These are phyloP conservation scores for Apamea anceps DNA, from an alignment of 2,888 invertebrate species.

Conservation along the genomic window DNA sequence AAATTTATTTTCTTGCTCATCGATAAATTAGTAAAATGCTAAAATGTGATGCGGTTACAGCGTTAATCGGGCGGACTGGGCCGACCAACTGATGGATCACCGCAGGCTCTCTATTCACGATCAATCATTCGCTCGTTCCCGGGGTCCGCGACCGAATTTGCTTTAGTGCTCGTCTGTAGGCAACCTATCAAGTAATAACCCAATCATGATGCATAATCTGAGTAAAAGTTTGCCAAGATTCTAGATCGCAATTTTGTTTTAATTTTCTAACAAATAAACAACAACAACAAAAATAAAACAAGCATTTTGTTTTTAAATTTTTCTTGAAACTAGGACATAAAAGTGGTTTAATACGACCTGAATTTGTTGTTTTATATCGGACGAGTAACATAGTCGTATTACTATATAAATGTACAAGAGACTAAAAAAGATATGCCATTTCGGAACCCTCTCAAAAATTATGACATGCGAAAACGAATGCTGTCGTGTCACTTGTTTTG, in stretches of 20 bases:
- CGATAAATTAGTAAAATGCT: conserved; percentile 55
- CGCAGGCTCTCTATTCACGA: conserved; percentile 71
- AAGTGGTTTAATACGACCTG: background rate
- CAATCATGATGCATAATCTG: conserved; percentile 35
- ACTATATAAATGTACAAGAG: background rate
- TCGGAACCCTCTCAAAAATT: background rate
- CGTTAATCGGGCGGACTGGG: conserved; percentile 51
- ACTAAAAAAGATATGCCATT: background rate
- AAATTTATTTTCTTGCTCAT: conserved; percentile 31
- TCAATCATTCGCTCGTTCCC: conserved; percentile 74
- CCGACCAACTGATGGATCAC: conserved; percentile 76
- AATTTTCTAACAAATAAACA: background rate
- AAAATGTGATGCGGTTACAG: conserved; percentile 46
- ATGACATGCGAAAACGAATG: background rate
- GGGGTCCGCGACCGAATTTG: conserved; percentile 57
- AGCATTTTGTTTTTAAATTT: background rate
- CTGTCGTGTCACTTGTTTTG: background rate
- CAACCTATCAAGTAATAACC: conserved; percentile 61
- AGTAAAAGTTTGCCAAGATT: background rate
- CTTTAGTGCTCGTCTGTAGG: conserved; percentile 59
- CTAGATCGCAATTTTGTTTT: no score
- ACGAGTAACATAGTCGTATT: background rate
- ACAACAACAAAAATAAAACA: background rate
- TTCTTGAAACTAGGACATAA: background rate
- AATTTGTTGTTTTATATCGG: background rate